Evolutionary conservation across 2,113 vertebrate genomes (phyloP).

Genomic region (Rhinichthys klamathensis): DNA sequence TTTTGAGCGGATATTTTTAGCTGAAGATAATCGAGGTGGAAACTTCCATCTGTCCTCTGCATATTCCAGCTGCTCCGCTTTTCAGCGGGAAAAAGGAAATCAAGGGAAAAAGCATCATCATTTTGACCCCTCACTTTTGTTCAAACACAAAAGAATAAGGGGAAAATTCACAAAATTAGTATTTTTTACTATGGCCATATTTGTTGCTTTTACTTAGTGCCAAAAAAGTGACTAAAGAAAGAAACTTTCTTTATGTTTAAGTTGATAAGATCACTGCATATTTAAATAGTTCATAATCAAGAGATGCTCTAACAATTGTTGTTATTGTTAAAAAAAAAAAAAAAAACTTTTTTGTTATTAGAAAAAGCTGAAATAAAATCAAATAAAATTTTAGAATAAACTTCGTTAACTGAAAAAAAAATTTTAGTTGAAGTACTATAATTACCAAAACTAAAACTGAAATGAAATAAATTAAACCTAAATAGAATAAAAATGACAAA

Average conservation of each 20-base stretch:
- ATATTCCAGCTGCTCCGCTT: slow-evolving; percentile 81
- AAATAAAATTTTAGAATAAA: neutral
- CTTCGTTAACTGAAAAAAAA: too few relatives aligned
- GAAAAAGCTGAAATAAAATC: neutral
- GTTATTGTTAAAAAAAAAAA: neutral
- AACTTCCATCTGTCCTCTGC: slow-evolving; percentile 83
- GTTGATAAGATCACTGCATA: neutral
- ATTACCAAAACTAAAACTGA: neutral
- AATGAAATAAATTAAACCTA: neutral
- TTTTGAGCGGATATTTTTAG: slow-evolving; percentile 82
- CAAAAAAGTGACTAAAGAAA: neutral
- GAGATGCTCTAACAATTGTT: neutral
- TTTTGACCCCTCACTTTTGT: neutral
- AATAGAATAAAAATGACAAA: neutral
- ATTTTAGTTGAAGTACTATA: neutral
- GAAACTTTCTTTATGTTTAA: neutral
- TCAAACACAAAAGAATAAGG: neutral
- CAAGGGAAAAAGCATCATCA: slow-evolving; percentile 16
- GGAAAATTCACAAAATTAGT: neutral
- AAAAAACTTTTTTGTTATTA: neutral
- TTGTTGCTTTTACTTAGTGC: neutral
- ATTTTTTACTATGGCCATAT: neutral
- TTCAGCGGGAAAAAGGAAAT: slow-evolving; percentile 61
- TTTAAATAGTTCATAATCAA: neutral
- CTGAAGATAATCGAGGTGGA: slow-evolving; percentile 82